These are phyloP conservation scores for Lasiurus cinereus DNA, from an alignment of 2,113 vertebrate species.

Conservation along the genomic window DNA sequence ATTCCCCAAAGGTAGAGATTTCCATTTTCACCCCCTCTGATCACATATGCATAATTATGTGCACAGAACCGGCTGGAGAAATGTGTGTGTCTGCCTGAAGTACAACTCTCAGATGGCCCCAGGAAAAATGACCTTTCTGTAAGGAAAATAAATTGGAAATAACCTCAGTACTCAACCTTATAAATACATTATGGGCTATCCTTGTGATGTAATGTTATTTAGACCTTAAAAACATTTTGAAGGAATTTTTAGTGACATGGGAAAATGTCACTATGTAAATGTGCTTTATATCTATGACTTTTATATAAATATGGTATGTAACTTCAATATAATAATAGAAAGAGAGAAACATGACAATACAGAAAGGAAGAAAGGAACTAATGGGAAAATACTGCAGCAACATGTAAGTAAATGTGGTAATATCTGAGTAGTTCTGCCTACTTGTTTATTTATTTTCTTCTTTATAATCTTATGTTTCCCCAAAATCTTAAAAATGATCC, in stretches of 20 bases:
- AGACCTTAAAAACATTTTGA: slow-evolving; percentile 45
- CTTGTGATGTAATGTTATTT: slow-evolving; percentile 31
- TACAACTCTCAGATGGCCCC: neutral
- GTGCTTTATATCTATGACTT: slow-evolving; percentile 19
- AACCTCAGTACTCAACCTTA: slow-evolving; percentile 64
- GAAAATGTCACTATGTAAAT: slow-evolving; percentile 33
- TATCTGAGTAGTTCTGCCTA: neutral
- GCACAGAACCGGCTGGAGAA: neutral
- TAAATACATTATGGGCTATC: slow-evolving; percentile 57
- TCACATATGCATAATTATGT: neutral
- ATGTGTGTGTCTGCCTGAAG: neutral
- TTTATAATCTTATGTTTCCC: neutral
- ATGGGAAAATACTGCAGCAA: neutral
- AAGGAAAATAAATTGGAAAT: slow-evolving; percentile 75
- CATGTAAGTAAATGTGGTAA: neutral
- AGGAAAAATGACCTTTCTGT: slow-evolving; percentile 67
- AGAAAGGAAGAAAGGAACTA: neutral
- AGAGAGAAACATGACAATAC: neutral
- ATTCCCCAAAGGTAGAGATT: slow-evolving; percentile 59
- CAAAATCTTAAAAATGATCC: slow-evolving; percentile 27
- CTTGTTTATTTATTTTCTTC: neutral
- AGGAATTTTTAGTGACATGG: slow-evolving; percentile 34
- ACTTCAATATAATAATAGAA: neutral
- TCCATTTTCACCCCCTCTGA: slow-evolving; percentile 35
- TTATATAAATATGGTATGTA: neutral